phyloP scores from a whole-genome alignment of 1,140 invertebrate genomes.

The Sminthurides bifidus region DNA sequence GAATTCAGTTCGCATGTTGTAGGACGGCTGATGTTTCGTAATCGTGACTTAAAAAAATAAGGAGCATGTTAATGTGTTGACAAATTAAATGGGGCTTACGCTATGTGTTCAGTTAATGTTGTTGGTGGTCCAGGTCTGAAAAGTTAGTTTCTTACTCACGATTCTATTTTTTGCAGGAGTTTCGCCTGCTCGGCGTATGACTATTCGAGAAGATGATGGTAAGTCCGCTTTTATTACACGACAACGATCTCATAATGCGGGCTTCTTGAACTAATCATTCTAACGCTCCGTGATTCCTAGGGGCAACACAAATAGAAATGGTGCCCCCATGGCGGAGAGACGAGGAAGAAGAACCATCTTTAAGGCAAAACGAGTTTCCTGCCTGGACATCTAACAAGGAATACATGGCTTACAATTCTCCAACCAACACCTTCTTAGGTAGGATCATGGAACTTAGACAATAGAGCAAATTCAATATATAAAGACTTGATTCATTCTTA shows the following conservation, averaged over 20 bases:
- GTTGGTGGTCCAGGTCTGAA: background rate
- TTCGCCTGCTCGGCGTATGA: conserved; percentile 20
- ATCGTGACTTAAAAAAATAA: too few species aligned
- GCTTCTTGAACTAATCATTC: background rate
- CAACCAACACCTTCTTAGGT: conserved; percentile 80
- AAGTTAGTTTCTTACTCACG: background rate
- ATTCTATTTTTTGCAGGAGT: conserved; percentile 17
- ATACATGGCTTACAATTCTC: conserved; percentile 79
- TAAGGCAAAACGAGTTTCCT: conserved; percentile 81
- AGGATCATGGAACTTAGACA: too few species aligned
- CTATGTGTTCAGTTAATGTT: background rate
- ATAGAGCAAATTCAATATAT: background rate
- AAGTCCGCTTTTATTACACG: background rate
- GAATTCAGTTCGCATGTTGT: too few species aligned
- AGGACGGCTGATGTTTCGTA: too few species aligned
- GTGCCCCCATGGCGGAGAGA: conserved; percentile 80
- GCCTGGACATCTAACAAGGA: conserved; percentile 86
- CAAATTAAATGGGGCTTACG: background rate
- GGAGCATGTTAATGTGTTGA: background rate
- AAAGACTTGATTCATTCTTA: background rate
- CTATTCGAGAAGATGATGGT: conserved; percentile 21
- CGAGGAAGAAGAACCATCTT: conserved; percentile 43
- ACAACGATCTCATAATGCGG: background rate
- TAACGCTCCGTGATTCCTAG: background rate
- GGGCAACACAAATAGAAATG: conserved; percentile 60